These are phyloP conservation scores for Philopedon plagiatum DNA, from an alignment of 2,888 invertebrate genomes.

Conservation along the genomic window DNA sequence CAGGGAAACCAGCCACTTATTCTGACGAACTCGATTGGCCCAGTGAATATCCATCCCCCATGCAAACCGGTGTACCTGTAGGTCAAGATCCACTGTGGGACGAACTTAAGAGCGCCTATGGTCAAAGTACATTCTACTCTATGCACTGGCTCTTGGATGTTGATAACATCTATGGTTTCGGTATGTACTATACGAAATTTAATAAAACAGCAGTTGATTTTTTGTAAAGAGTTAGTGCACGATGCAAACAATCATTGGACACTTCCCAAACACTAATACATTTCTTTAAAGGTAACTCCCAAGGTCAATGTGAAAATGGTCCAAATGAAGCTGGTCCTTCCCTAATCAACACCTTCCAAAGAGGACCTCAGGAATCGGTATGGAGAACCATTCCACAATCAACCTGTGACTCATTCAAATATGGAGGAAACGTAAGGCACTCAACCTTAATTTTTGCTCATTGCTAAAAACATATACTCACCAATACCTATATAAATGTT, in stretches of 20 bases:
- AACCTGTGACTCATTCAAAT: conserved; percentile 56
- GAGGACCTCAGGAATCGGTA: conserved; percentile 55
- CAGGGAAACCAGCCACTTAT: conserved; percentile 53
- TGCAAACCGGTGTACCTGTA: conserved; percentile 42
- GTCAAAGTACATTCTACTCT: conserved; percentile 50
- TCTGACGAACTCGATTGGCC: conserved; percentile 54
- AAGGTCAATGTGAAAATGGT: conserved; percentile 50
- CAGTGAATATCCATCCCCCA: conserved; percentile 52
- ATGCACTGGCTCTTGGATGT: conserved; percentile 58
- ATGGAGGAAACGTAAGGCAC: conserved; percentile 32
- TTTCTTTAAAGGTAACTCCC: conserved; percentile 27
- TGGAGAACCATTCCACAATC: conserved; percentile 58
- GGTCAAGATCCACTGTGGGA: conserved; percentile 55
- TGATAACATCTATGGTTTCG: conserved; percentile 50
- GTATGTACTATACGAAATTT: conserved; percentile 2
- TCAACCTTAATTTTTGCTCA: too few relatives aligned
- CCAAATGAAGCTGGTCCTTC: conserved; percentile 51
- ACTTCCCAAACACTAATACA: neutral
- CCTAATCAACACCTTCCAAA: conserved; percentile 56
- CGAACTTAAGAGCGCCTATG: conserved; percentile 53
- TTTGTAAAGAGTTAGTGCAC: too few relatives aligned
- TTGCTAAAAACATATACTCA: too few relatives aligned
- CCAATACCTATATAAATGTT: neutral
- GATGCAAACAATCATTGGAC: neutral
- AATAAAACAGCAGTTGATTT: neutral